Base-by-base conservation (phyloP, 1,140 invertebrate species). In the Brachionus sp. region DNA sequence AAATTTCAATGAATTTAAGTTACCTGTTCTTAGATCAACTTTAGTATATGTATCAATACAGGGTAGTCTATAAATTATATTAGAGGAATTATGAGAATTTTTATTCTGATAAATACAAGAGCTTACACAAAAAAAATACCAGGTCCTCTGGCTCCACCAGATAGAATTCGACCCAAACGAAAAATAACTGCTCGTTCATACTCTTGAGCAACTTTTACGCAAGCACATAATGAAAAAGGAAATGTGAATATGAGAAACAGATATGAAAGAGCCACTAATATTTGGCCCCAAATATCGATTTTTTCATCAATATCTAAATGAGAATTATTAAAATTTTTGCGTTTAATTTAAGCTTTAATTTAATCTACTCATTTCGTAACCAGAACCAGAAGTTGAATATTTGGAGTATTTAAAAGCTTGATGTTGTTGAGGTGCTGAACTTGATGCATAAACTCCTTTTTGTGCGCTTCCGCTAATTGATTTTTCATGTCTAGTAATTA, bases 21-120 rank as follows among this genome's bases (percentile, higher is more conserved):
- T 95, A 83, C 95, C 89, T 13, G 91, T 91, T 80, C 95, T 91
- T 64, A 96, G 88, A 87, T 97, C 95, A 37, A 92, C 94, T 88
- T 94, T 94, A 53, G 93, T 92, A 86, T 95, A 96, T 37, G 92
- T 93, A 86, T 97, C 84, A 53, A 85, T 64, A 39, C 66, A 85
- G 10, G 84, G 84, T n/a, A 85, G 2, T 33, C 85, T 70, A 10
- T 5, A 19, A n/a, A n/a, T n/a, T n/a, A n/a, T 33, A 10, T 39
- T 75, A 5, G 12, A 5, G 13, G n/a, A n/a, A 68, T 68, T 13
- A 37, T 2, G 10, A 35, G 10, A 37, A 66, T n/a, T n/a, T 16
- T 37, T 35, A 1, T 35, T 33, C 3, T 2, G 13, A 35, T 5
- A 4, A 35, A n/a, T 53, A 78, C 12, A 25, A 19, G 1, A n/a